Conservation (phyloP, 2,113 vertebrate species). For the Telmatochromis sp. region DNA sequence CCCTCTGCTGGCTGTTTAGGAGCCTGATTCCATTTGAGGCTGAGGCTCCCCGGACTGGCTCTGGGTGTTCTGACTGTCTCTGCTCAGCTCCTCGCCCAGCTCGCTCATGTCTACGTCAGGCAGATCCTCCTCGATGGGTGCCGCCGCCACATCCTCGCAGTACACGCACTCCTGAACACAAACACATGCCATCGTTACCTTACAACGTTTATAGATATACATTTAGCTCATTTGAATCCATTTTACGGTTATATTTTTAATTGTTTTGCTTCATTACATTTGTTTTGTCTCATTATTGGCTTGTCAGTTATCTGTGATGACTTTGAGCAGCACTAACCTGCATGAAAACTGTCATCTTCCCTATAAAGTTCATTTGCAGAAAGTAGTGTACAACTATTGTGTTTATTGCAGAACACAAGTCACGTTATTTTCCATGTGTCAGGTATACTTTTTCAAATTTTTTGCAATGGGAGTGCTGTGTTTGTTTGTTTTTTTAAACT, state of each 20-base stretch:
- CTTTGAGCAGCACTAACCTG: neutral
- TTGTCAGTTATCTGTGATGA: neutral
- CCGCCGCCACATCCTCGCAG: slow-evolving; percentile 72
- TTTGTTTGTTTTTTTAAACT: neutral
- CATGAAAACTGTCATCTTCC: neutral
- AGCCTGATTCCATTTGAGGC: slow-evolving; percentile 10
- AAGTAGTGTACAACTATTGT: neutral
- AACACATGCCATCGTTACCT: neutral
- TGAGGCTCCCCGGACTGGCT: slow-evolving; percentile 37
- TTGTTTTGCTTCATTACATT: neutral
- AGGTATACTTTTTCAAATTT: neutral
- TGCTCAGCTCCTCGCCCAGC: slow-evolving; percentile 65
- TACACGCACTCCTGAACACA: slow-evolving; percentile 80
- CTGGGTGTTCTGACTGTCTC: slow-evolving; percentile 39
- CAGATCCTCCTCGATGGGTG: slow-evolving; percentile 66
- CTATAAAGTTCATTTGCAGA: neutral
- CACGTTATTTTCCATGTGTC: neutral
- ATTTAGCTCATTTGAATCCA: neutral
- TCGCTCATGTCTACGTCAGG: slow-evolving; percentile 76
- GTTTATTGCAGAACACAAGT: neutral
- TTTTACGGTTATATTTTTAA: neutral
- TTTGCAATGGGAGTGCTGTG: neutral
- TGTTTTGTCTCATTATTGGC: neutral
- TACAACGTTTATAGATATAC: neutral
- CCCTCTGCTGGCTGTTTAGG: slow-evolving; percentile 18